These are phyloP conservation scores for Choristoneura rosaceana DNA, from an alignment of 2,888 invertebrate genomes.

Conservation along the genomic window DNA sequence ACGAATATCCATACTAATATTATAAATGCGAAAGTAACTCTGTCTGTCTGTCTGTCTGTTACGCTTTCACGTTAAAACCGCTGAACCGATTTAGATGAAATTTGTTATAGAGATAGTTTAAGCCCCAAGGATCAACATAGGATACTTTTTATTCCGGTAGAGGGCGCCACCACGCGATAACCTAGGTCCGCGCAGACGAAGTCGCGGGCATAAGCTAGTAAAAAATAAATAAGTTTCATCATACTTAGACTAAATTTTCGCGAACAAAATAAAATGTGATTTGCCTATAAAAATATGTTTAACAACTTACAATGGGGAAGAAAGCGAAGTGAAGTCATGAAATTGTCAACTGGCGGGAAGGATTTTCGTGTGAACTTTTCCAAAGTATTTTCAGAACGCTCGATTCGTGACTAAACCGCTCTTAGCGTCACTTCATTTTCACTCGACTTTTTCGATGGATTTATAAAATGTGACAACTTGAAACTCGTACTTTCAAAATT, in stretches of 20 bases:
- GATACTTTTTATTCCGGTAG: no score
- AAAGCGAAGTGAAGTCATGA: conserved; percentile 4
- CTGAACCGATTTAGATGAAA: no score
- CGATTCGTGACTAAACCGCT: conserved; percentile 26
- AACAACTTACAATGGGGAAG: background rate
- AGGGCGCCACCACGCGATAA: no score
- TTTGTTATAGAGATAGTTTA: no score
- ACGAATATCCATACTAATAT: no score
- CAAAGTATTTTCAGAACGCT: conserved; percentile 14
- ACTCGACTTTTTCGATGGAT: conserved; percentile 10
- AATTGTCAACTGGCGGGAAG: conserved; percentile 11
- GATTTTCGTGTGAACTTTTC: conserved; percentile 13
- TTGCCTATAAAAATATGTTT: background rate
- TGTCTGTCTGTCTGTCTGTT: no score
- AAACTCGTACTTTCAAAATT: background rate
- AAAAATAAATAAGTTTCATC: background rate
- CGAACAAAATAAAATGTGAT: background rate
- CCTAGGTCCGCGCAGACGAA: no score
- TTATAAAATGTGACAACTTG: conserved; percentile 1
- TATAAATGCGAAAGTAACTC: no score
- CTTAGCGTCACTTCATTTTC: conserved; percentile 32
- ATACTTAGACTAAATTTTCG: background rate
- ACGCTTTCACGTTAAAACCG: no score
- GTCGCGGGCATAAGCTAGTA: no score
- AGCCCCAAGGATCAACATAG: no score